phyloP scores from a whole-genome alignment of 2,113 vertebrate genomes.

The Diphyllodes magnificus region DNA sequence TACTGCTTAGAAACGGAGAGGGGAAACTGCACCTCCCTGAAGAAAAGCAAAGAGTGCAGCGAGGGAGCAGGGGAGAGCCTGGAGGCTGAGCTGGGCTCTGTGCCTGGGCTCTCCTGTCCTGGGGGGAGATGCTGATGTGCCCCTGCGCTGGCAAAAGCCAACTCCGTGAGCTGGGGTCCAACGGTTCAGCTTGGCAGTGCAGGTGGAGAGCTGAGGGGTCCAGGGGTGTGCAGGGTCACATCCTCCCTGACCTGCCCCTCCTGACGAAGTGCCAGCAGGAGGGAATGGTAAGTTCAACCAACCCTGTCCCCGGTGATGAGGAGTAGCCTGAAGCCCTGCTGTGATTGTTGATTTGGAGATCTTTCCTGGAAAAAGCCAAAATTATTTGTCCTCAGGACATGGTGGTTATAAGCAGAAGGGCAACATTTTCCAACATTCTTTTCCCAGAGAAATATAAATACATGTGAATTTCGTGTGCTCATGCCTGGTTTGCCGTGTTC shows the following conservation, averaged over 20 bases:
- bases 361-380: background rate
- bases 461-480: background rate
- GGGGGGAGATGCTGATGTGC: rapidly evolving
- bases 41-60: rapidly evolving
- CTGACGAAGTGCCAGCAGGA: background rate
- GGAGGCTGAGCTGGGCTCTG: background rate
- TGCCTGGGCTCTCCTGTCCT: rapidly evolving
- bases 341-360: background rate
- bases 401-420: background rate
- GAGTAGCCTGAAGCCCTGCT: background rate
- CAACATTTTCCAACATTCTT: background rate
- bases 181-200: rapidly evolving
- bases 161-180: rapidly evolving
- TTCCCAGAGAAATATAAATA: background rate
- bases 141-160: background rate
- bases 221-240: rapidly evolving
- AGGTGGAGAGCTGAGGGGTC: background rate
- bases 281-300: background rate
- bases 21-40: background rate
- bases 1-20: background rate
- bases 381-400: background rate
- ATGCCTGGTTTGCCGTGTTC: background rate
- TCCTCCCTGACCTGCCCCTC: background rate
- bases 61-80: background rate
- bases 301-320: background rate